Base-by-base conservation (phyloP, 2,113 vertebrate species). In the Entomyzon cyanotis region DNA sequence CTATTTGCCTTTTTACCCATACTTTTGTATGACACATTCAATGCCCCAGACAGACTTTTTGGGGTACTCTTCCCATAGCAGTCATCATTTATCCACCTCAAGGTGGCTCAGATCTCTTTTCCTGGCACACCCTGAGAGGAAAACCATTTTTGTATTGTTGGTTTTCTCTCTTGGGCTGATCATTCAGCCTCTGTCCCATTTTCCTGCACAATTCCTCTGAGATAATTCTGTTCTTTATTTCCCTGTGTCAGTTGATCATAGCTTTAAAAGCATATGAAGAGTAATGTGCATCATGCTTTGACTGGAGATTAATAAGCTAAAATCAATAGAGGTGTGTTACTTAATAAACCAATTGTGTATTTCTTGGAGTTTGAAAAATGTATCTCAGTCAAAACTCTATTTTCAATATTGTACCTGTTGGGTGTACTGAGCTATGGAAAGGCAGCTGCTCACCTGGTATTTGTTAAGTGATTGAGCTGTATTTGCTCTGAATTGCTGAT, bases 11-110 rank as follows among this genome's bases (percentile, higher is more conserved):
- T 89, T 91, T 86, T 10, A 10, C 7, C 77, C 39, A 0, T 27
- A 3, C 12, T 88, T 74, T 22, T 60, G 17, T 71, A 2, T 64
- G 21, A 19, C 4, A 6, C 12, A 3, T 67, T 76, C 37, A 55
- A 0, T 55, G 22, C 10, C 30, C n/a, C 11, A 22, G 23, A 35
- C 0, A 1, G 16, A 31, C 22, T 11, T 56, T 83, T 58, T n/a
- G 65, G 84, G 69, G 39, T 12, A 2, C 12, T 47, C 10, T 33
- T 85, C 39, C 27, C 25, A 7, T 16, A 21, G 73, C 46, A 67
- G 42, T 67, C 77, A 20, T 68, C 9, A 1, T 82, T 92, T 49
- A 49, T 28, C 35, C 60, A 55, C 37, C 63, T 70, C 42, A 53
- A 69, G 58, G 49, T 69, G 59, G 30, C 42, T 95, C 64, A 63